Base-by-base conservation (phyloP, 2,797 vertebrate species). In the Xiphorhynchus erythropygius region DNA sequence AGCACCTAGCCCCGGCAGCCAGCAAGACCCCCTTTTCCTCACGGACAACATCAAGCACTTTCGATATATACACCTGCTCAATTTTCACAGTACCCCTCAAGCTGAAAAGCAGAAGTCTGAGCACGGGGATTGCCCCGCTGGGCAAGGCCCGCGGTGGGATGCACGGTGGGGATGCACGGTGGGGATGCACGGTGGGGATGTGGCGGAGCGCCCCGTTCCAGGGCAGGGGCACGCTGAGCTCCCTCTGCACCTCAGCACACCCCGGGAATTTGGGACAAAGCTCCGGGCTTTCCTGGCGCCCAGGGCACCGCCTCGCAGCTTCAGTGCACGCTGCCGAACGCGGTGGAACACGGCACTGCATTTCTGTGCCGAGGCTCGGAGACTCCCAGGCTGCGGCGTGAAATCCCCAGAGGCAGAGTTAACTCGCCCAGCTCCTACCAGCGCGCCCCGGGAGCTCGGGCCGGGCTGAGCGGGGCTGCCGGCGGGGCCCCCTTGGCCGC, bases 81-180 rank as follows among this genome's bases (percentile, higher is more conserved):
- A 3, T 37, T 78, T 89, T 62, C 63, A 52, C 2, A 1, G 13
- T 8, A 47, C 12, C 19, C 47, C 41, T 56, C 15, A 32, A 10
- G 11, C 33, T 44, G 67, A 41, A 70, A 56, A 28, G 52, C 13
- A 41, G 17, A 28, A 32, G 41, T 18, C 24, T 0, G 0, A 33
- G 11, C 18, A 42, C 1, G 8, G 2, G 18, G 19, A 52, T 1
- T 5, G 30, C 56, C 2, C 1, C 0, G 1, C 19, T 42, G 35
- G 30, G 30, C 1, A 0, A 70, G 28, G 6, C 56, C 10, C 1
- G 7, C 44, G 44, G 44, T 22, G 44, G 44, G 37, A 37, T 11
- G 37, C 37, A 37, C 37, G 37, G 37, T 37, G 37, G 35, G 35
- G 35, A 35, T 35, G 35, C 35, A 35, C 35, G 7, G 35, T 35